Evolutionary conservation across 2,113 vertebrate species (phyloP).

Genomic region (Scomber scombrus): DNA sequence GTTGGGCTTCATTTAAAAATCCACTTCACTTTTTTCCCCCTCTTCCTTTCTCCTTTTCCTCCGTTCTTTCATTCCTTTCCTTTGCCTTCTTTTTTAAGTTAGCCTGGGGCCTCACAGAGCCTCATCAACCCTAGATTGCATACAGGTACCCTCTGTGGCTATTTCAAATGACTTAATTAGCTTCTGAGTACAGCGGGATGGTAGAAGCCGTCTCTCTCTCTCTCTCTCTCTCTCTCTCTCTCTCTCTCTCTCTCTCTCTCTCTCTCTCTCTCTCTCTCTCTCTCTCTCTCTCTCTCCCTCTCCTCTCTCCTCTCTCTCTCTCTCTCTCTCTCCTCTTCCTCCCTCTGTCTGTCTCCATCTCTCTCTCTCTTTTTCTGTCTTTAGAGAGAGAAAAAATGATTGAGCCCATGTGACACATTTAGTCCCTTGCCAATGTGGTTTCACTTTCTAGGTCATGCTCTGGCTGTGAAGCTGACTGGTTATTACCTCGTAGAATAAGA

Average conservation of each 20-base stretch:
- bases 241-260: constrained; percentile 9
- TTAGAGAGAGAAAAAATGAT: constrained; percentile 77
- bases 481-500: constrained; percentile 80
- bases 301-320: constrained; percentile 17
- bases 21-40: constrained; percentile 50
- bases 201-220: constrained; percentile 43
- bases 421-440: constrained; percentile 78
- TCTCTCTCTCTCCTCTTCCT: constrained; percentile 20
- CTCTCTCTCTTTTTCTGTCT: constrained; percentile 41
- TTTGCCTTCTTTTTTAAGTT: constrained; percentile 81
- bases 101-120: constrained; percentile 78
- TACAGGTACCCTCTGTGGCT: constrained; percentile 85
- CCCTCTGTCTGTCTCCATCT: constrained; percentile 30
- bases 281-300: constrained; percentile 18
- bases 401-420: constrained; percentile 84
- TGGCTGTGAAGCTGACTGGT: constrained; percentile 76
- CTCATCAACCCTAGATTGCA: constrained; percentile 86
- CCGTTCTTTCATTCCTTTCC: constrained; percentile 61
- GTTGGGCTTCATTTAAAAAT: constrained; percentile 77
- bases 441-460: constrained; percentile 88
- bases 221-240: constrained; percentile 24
- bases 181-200: constrained; percentile 76
- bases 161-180: constrained; percentile 89
- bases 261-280: constrained; percentile 33
- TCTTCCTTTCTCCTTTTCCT: constrained; percentile 32